Percentiles rank a stretch among this genome's conserved stretches.
These are phyloP conservation scores for Trichogramma dendrolimi DNA, from an alignment of 2,888 invertebrate species.

Conservation along the genomic window DNA sequence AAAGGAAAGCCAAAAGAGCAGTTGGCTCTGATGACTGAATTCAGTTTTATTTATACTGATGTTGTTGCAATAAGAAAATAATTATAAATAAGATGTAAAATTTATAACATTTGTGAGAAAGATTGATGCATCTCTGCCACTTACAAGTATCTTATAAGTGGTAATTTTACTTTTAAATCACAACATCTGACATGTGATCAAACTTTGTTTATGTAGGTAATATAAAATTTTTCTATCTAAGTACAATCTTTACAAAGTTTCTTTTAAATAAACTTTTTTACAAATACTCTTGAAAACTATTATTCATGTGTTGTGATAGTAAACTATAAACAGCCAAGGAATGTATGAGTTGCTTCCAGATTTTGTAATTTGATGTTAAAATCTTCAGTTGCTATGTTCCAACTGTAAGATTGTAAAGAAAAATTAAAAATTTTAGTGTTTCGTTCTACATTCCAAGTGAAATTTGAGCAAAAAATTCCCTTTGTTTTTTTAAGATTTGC, in stretches of 20 bases:
- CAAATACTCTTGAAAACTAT: conserved; percentile 25
- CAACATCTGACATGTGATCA: conserved; percentile 22
- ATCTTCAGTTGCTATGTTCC: conserved; percentile 7
- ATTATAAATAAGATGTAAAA: conserved; percentile 20
- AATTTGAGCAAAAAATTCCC: conserved; percentile 8
- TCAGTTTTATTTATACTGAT: conserved; percentile 19
- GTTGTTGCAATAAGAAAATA: conserved; percentile 16
- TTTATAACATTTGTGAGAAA: conserved; percentile 18
- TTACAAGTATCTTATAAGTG: conserved; percentile 18
- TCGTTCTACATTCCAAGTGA: conserved; percentile 15
- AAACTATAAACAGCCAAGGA: conserved; percentile 11
- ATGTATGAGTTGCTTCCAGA: neutral
- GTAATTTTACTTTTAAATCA: conserved; percentile 7
- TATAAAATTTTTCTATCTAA: conserved; percentile 23
- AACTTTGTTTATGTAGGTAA: conserved; percentile 27
- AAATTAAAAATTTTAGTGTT: conserved; percentile 1
- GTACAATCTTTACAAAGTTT: conserved; percentile 24
- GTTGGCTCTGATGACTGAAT: conserved; percentile 66
- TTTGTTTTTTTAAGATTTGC: conserved; percentile 1
- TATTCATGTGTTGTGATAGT: conserved; percentile 24
- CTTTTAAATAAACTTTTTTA: conserved; percentile 25
- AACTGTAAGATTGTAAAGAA: conserved; percentile 6
- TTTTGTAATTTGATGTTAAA: conserved; percentile 4
- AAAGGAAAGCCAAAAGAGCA: conserved; percentile 72
- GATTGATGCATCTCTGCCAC: conserved; percentile 15